These are phyloP conservation scores for Lampropteryx suffumata DNA, from an alignment of 2,888 invertebrate genomes.

Conservation along the genomic window DNA sequence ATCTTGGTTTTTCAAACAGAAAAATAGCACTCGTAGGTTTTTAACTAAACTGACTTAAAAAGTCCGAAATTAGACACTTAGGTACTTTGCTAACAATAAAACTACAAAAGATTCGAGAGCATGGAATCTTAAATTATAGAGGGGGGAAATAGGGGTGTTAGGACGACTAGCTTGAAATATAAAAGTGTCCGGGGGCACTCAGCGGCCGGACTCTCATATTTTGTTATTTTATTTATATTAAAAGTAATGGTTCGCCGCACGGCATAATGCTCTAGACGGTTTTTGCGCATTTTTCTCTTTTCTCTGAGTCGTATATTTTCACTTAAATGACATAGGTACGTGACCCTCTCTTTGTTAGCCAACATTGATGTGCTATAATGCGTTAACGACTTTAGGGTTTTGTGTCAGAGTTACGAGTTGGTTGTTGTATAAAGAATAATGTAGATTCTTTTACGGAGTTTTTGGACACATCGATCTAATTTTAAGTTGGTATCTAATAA, in stretches of 20 bases:
- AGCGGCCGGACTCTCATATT: slow-evolving; percentile 82
- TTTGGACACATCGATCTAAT: neutral
- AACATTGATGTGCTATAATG: slow-evolving; percentile 53
- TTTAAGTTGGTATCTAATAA: no score
- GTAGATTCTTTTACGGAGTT: slow-evolving; percentile 6
- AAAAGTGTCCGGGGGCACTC: slow-evolving; percentile 81
- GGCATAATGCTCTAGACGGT: slow-evolving; percentile 76
- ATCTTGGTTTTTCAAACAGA: no score
- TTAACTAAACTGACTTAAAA: neutral
- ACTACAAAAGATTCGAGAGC: slow-evolving; percentile 37
- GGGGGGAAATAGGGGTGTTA: slow-evolving; percentile 41
- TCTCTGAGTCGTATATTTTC: slow-evolving; percentile 78
- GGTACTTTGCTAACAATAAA: slow-evolving; percentile 35
- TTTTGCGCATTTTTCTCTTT: slow-evolving; percentile 79
- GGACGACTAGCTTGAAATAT: slow-evolving; percentile 64
- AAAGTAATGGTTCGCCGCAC: slow-evolving; percentile 79
- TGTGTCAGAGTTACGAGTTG: slow-evolving; percentile 23
- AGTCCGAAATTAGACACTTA: slow-evolving; percentile 29
- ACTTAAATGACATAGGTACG: slow-evolving; percentile 79
- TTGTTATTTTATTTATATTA: slow-evolving; percentile 84
- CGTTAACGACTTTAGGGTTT: slow-evolving; percentile 44
- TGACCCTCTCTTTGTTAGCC: slow-evolving; percentile 69
- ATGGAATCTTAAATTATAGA: slow-evolving; percentile 42
- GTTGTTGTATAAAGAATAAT: slow-evolving; percentile 16
- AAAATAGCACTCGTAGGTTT: no score